A percentile compares a stretch with the other conserved stretches of the same genome.
phyloP scores from a whole-genome alignment of 2,113 vertebrate genomes.

The Gadus macrocephalus region DNA sequence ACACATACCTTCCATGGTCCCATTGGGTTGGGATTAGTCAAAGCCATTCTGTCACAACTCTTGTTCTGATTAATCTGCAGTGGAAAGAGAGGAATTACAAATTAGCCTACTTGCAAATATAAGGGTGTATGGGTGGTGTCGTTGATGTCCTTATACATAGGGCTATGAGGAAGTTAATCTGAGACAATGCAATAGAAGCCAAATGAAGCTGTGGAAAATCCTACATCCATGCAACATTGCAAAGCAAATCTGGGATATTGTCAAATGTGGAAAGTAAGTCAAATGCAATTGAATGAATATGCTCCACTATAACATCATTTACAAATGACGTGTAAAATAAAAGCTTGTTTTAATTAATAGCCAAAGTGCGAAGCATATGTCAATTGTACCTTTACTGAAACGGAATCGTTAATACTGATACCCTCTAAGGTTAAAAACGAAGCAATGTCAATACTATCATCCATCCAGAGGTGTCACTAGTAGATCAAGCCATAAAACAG shows the following conservation, averaged over 20 bases:
- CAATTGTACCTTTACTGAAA: too few species aligned
- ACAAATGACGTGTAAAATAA: background rate
- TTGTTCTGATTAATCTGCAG: constrained; percentile 52
- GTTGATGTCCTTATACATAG: background rate
- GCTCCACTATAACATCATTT: background rate
- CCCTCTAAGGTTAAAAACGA: background rate
- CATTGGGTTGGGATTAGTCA: constrained; percentile 83
- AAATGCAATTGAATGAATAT: background rate
- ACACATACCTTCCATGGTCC: constrained; percentile 88
- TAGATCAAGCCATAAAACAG: constrained; percentile 15
- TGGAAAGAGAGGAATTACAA: constrained; percentile 11
- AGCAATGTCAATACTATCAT: background rate
- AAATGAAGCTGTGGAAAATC: background rate
- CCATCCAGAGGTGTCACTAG: constrained; percentile 10
- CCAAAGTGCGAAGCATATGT: background rate
- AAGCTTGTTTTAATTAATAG: background rate
- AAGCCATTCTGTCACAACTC: constrained; percentile 79
- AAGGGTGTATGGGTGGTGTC: background rate
- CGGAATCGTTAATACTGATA: background rate
- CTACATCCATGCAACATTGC: background rate
- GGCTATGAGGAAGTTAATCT: background rate
- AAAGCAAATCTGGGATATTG: background rate
- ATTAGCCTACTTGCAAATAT: background rate
- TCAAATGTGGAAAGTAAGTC: background rate
- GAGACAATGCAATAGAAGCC: background rate